Conservation (phyloP, 2,888 invertebrate genomes). For the Schizotus pectinicornis region DNA sequence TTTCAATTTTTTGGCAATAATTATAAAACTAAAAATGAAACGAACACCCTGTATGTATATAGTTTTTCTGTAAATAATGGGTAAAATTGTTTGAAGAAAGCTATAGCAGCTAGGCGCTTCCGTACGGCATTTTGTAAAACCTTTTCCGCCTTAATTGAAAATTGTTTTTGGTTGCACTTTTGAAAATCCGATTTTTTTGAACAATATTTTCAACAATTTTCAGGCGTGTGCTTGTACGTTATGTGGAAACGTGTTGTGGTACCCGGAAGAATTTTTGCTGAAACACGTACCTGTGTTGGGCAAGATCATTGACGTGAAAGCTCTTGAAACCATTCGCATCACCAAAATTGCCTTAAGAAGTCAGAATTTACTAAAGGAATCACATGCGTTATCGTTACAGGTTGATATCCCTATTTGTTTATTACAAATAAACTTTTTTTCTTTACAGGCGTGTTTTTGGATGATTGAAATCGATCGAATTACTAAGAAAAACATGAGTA, state of each 20-base stretch:
- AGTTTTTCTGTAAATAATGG: background rate
- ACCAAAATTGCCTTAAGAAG: conserved; percentile 65
- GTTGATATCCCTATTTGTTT: conserved; percentile 32
- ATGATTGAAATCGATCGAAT: conserved; percentile 66
- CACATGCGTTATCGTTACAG: conserved; percentile 60
- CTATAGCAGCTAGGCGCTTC: too few relatives aligned
- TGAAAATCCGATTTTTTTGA: too few relatives aligned
- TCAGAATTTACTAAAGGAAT: conserved; percentile 68
- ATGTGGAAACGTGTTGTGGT: conserved; percentile 82
- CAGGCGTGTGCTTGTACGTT: conserved; percentile 80
- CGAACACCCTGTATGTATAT: too few relatives aligned
- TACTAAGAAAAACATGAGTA: conserved; percentile 58
- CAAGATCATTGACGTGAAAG: conserved; percentile 61
- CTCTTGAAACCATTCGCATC: conserved; percentile 60
- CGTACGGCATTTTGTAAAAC: too few relatives aligned
- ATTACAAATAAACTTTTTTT: background rate
- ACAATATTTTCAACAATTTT: too few relatives aligned
- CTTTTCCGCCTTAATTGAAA: too few relatives aligned
- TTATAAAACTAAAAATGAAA: too few relatives aligned
- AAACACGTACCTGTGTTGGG: conserved; percentile 67
- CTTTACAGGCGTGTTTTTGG: conserved; percentile 64
- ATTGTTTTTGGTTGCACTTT: too few relatives aligned
- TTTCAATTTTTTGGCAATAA: too few relatives aligned
- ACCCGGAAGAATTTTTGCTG: conserved; percentile 81
- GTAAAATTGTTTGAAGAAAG: conserved; percentile 1